Percentiles rank a stretch among this genome's conserved stretches.
Evolutionary conservation across 2,113 vertebrate species (phyloP).

Genomic region (Platichthys stellatus): DNA sequence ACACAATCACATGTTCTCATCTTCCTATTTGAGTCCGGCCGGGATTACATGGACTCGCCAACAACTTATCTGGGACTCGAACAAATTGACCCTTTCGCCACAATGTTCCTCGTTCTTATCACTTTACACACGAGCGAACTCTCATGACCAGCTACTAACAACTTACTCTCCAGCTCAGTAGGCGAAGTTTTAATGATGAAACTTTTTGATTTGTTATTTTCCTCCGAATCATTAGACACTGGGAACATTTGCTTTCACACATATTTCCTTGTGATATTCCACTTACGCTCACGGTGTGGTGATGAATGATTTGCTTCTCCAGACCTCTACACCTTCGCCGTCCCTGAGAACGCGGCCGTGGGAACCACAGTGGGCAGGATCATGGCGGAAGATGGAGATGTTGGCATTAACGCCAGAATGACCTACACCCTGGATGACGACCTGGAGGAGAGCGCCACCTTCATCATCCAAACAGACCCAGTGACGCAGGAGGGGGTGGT

Average conservation of each 20-base stretch:
- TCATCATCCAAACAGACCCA: constrained; percentile 86
- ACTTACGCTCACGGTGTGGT: not conserved
- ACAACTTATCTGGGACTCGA: constrained; percentile 63
- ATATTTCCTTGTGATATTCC: not conserved
- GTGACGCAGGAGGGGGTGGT: constrained; percentile 92
- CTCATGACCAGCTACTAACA: constrained; percentile 36
- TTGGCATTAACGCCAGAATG: constrained; percentile 90
- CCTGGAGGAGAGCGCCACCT: constrained; percentile 81
- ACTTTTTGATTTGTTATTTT: constrained; percentile 19
- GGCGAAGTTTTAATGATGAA: constrained; percentile 12
- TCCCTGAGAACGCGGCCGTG: constrained; percentile 84
- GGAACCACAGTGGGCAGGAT: constrained; percentile 88
- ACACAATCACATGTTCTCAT: constrained; percentile 74
- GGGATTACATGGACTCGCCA: constrained; percentile 66
- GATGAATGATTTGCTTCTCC: not conserved
- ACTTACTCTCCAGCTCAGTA: constrained; percentile 22
- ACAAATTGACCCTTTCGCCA: constrained; percentile 69
- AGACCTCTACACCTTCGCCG: constrained; percentile 87
- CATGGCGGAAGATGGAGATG: constrained; percentile 88
- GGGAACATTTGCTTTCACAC: not conserved
- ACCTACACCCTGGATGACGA: constrained; percentile 87
- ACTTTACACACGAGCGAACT: constrained; percentile 33
- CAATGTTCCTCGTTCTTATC: constrained; percentile 65
- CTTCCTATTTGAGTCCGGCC: constrained; percentile 67
- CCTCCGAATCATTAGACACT: not conserved